Base-by-base conservation (phyloP, 1,140 invertebrate genomes). In the Drosophila takahashii region DNA sequence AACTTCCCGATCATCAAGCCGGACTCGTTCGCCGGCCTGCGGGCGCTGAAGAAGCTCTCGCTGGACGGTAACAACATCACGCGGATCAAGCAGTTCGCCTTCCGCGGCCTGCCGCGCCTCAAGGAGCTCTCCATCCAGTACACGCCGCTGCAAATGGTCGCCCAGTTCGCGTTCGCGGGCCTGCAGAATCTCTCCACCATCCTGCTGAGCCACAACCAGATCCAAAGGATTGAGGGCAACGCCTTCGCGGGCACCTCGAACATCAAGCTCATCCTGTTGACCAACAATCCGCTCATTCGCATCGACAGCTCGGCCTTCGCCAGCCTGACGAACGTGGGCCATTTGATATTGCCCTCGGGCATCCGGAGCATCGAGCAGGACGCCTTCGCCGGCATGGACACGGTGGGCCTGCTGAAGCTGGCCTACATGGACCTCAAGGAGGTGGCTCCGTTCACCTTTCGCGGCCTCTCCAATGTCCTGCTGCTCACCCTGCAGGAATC, bases 171-270 rank as follows among this genome's bases (percentile, higher is more conserved):
- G 0, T 97, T 97, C 81, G 96, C 96, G 10, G 96, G 96, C 0
- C 92, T 97, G 5, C 96, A 97, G 83, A 97, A 97, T 85, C 94
- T 97, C 7, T 95, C 95, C 1, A 94, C 95, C 2, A 95, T 97
- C 41, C 92, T 96, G 51, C 90, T 97, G 10, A 95, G 95, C 10
- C 94, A 97, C 92, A 97, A 97, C 86, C 95, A 95, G 77, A 97
- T 97, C 13, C 93, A 93, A 8, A 94, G 95, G 75, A 95, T 97
- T 42, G 96, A 97, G 90, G 94, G 94, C 2, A 96, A 96, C 81
- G 95, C 96, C 8, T 97, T 97, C 66, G 96, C 96, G 0, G 96
- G 96, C 9, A 96, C 96, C 0, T 96, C 96, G 32, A 96, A 96
- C 91, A 94, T 97, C 32, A 95, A 95, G 79, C 91, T 95, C 32